Evolutionary conservation across 2,797 vertebrate species (phyloP).

Genomic region (Xerus rutilus): DNA sequence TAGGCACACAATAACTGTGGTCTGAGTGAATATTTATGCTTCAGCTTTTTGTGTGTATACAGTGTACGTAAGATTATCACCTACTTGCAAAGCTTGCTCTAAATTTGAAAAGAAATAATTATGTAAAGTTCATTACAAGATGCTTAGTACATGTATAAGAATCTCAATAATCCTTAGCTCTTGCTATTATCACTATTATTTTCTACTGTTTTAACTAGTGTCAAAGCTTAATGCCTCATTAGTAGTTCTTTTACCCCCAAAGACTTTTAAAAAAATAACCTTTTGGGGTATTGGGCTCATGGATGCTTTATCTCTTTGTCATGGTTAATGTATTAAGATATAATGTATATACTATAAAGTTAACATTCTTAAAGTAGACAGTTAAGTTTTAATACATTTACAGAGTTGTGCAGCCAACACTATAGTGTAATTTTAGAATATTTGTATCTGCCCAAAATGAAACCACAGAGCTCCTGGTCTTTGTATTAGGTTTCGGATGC

Average conservation of each 20-base stretch:
- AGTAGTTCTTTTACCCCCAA: background rate
- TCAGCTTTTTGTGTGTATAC: background rate
- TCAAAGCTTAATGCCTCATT: background rate
- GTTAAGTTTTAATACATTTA: background rate
- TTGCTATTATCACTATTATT: background rate
- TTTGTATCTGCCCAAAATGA: background rate
- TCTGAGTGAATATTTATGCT: background rate
- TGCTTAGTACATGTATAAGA: rapidly evolving
- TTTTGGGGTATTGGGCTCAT: background rate
- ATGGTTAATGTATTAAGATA: background rate
- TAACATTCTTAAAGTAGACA: background rate
- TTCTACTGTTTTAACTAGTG: slow-evolving; percentile 7
- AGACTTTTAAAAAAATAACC: background rate
- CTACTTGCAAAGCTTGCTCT: background rate
- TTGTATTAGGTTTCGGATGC: slow-evolving; percentile 93
- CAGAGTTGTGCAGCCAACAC: background rate
- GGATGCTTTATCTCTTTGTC: background rate
- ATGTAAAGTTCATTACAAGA: background rate
- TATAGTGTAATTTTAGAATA: background rate
- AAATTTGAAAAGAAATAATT: background rate
- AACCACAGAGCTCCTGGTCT: background rate
- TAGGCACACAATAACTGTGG: background rate
- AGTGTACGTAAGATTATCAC: background rate
- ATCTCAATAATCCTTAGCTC: background rate
- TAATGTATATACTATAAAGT: background rate